Base-by-base conservation (phyloP, 1,140 invertebrate species). In the Tribolium castaneum region DNA sequence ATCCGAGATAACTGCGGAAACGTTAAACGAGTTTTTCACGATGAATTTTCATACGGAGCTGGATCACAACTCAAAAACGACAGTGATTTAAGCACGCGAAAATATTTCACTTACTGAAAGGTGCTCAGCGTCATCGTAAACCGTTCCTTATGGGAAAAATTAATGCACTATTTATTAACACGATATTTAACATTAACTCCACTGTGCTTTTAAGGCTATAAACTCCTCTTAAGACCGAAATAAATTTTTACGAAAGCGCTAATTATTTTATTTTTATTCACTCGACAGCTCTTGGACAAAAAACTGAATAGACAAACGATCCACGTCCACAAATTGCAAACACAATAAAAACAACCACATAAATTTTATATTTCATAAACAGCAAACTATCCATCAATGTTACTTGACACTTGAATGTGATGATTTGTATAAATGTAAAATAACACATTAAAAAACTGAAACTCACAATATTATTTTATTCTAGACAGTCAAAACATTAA, bases 11-110 rank as follows among this genome's bases (percentile, higher is more conserved):
- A 66, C 25, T 66, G 12, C 30, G 30, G 3, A 34, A 35, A 35
- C 14, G 25, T 52, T 66, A 66, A 66, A 66, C 59, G 59, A 66
- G 59, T 66, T 66, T 66, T 59, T 59, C 54, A 22, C 12, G 12
- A 52, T 14, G 51, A 19, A 52, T 52, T 52, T 52, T 52, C 51
- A 52, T 52, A 16, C 51, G 51, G 16, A 13, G n/a, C 39, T 7
- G n/a, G 39, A 45, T 45, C 39, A 45, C 39, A n/a, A 45, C n/a
- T 45, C n/a, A 45, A 9, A 45, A 45, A 45, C 25, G 25, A 30
- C 25, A 30, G 25, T 30, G 25, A 30, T 30, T 30, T 30, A 30
- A 30, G 5, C 25, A 30, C 25, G 9, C 7, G 39, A 45, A 45
- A 45, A 45, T 45, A 45, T 45, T 45, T 45, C 39, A 45, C 39